A percentile compares a stretch with the other conserved stretches of the same genome.
Conservation (phyloP, 2,113 vertebrate genomes). For the Caranx melampygus region DNA sequence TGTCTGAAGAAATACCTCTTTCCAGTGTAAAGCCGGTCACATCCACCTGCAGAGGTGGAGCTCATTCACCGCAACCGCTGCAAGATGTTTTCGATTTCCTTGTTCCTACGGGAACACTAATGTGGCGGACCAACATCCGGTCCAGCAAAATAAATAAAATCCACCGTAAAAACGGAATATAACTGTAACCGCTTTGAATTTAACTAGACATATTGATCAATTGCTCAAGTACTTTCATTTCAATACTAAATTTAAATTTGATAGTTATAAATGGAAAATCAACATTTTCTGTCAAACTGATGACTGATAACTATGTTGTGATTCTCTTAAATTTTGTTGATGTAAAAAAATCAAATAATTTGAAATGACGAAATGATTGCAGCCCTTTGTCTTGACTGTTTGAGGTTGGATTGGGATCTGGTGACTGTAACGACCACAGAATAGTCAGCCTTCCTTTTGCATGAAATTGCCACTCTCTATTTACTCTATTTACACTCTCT, state of each 20-base stretch:
- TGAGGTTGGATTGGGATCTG: neutral
- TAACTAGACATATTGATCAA: neutral
- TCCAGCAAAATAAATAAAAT: neutral
- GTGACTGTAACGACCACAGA: neutral
- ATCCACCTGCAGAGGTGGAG: conserved; percentile 39
- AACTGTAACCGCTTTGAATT: neutral
- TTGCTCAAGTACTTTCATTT: neutral
- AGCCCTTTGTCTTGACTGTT: neutral
- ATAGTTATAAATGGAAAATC: neutral
- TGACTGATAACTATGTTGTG: no score
- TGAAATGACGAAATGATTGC: no score
- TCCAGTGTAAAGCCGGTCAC: conserved; percentile 7
- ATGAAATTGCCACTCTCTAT: neutral
- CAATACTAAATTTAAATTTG: neutral
- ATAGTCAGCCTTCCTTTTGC: neutral
- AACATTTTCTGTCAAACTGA: neutral
- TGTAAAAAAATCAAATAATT: no score
- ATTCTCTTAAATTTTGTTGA: neutral
- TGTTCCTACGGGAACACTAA: conserved; percentile 55
- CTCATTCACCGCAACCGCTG: conserved; percentile 13
- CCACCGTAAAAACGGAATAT: neutral
- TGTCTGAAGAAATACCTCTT: conserved; percentile 34
- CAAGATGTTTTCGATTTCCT: conserved; percentile 38
- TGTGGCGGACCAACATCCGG: conserved; percentile 63
- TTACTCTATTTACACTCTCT: neutral